Base-by-base conservation (phyloP, 2,888 invertebrate species). In the Trilocha varians region DNA sequence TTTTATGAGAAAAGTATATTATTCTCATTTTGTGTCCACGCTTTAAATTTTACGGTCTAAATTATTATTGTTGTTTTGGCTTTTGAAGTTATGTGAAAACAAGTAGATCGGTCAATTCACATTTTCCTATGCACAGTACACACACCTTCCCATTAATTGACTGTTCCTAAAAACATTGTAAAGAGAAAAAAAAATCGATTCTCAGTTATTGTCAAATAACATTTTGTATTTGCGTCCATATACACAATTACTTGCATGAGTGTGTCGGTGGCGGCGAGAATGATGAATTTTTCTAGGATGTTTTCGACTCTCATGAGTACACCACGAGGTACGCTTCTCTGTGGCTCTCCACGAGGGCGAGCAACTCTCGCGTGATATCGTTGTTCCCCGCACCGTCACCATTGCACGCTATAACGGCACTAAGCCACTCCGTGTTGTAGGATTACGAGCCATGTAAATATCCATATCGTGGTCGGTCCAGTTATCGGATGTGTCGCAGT, bases 381-480 rank as follows among this genome's bases (percentile, higher is more conserved):
- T 48, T 40, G 59, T 66, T 50, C 53, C 57, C 55, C 65, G 63
- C 67, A 58, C 66, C 59, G 59, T 50, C 52, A 57, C 57, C 53
- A 61, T 61, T 57, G 64, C 75, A 50, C 73, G 82, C 86, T 89
- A 94, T 87, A 94, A 91, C 51, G 94, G 95, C 70, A 94, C 94
- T 65, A 95, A 85, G 51, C 94, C 94, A 68, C 93, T 92, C 62
- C 94, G 89, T 43, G 94, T 91, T 38, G 94, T 95, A 48, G 95
- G 94, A 84, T 96, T 96, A 65, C 96, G 90, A 45, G 96, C 93
- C 92, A 96, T 95, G 79, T 97, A 96, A 64, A 96, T 96, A 62
- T 96, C 96, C 93, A 96, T 95, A 70, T 96, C 96, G 75, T 96
- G 96, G 78, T 96, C 96, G 57, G 96, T 96, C 96, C 96, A 97